Conservation (phyloP, 2,888 invertebrate species). For the Zaprionus lineosus region DNA sequence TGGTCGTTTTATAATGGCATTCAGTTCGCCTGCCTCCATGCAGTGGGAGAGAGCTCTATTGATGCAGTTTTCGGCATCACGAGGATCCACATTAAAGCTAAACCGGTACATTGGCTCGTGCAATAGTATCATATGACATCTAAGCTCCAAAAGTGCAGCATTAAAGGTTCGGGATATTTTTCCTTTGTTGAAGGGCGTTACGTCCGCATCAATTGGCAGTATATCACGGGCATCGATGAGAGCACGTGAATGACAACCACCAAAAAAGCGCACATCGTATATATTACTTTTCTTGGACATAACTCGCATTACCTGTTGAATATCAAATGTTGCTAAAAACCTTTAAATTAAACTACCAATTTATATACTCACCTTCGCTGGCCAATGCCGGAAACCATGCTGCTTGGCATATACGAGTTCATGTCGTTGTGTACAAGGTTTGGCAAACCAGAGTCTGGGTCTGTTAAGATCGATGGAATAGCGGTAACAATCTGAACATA, state of each 20-base stretch:
- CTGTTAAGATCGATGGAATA: conserved; percentile 90
- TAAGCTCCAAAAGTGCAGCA: conserved; percentile 88
- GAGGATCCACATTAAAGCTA: conserved; percentile 71
- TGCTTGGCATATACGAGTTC: conserved; percentile 91
- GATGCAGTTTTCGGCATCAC: conserved; percentile 63
- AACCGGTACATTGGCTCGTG: conserved; percentile 82
- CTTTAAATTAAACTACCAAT: not conserved
- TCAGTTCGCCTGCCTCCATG: conserved; percentile 23
- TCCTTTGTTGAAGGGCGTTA: conserved; percentile 83
- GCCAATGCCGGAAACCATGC: conserved; percentile 91
- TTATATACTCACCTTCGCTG: conserved; percentile 87
- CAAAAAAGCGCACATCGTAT: conserved; percentile 91
- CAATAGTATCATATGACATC: conserved; percentile 86
- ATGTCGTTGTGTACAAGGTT: conserved; percentile 89
- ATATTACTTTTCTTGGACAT: conserved; percentile 83
- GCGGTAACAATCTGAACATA: conserved; percentile 90
- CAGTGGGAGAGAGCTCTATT: conserved; percentile 55
- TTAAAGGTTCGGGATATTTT: conserved; percentile 83
- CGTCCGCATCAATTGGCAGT: conserved; percentile 87
- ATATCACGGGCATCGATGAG: conserved; percentile 87
- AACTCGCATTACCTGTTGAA: conserved; percentile 80
- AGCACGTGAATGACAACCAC: conserved; percentile 89
- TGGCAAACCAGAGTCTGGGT: conserved; percentile 87
- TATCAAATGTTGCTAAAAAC: too few species aligned
- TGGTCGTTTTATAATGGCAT: conserved; percentile 14